A percentile compares a stretch with the other conserved stretches of the same genome.
These are phyloP conservation scores for Patagioenas fasciata DNA, from an alignment of 2,113 vertebrate species.

Conservation along the genomic window DNA sequence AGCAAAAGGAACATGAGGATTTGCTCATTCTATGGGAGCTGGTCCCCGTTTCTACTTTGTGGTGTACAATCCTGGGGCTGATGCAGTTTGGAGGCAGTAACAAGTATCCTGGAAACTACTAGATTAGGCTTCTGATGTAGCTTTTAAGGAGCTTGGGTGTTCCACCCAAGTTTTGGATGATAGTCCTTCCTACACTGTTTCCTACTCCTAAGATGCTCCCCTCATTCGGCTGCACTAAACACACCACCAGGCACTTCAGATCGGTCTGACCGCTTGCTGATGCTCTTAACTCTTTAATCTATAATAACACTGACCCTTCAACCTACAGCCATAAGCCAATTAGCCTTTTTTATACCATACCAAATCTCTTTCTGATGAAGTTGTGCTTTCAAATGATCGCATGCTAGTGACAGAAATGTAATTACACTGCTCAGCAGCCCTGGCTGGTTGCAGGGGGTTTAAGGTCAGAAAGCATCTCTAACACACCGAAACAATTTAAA, in stretches of 20 bases:
- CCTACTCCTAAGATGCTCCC: background rate
- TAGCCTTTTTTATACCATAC: constrained; percentile 30
- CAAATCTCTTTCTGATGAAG: constrained; percentile 54
- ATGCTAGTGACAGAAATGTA: constrained; percentile 24
- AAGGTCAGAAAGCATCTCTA: constrained; percentile 26
- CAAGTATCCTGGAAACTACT: background rate
- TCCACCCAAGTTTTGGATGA: background rate
- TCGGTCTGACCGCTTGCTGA: background rate
- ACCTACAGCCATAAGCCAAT: constrained; percentile 54
- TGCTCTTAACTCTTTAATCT: constrained; percentile 45
- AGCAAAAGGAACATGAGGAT: background rate
- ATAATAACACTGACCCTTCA: constrained; percentile 14
- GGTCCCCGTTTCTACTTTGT: background rate
- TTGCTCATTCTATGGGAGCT: background rate
- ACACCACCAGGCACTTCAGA: background rate
- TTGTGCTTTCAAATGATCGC: background rate
- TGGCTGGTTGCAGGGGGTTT: background rate
- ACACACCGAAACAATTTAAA: background rate
- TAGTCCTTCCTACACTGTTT: background rate
- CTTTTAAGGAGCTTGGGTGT: background rate
- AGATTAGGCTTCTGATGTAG: background rate
- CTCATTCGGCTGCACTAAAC: background rate
- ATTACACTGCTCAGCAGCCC: background rate
- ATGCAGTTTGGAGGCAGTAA: background rate
- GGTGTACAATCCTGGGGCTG: background rate